Conservation (phyloP, 2,888 invertebrate genomes). For the Epirrita christyi region DNA sequence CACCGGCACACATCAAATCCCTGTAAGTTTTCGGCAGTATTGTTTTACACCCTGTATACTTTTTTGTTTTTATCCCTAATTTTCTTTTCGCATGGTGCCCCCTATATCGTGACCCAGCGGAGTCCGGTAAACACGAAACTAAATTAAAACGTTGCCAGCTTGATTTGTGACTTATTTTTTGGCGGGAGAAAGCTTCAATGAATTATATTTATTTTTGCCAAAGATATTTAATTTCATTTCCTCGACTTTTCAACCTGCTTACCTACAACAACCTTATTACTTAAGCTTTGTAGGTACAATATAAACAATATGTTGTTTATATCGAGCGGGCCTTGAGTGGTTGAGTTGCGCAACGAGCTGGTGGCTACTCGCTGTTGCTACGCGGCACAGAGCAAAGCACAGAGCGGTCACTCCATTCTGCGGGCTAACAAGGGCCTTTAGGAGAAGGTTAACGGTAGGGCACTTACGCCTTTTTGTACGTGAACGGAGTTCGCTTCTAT, state of each 20-base stretch:
- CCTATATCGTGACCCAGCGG: slow-evolving; percentile 24
- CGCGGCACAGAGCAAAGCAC: slow-evolving; percentile 49
- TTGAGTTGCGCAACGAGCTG: slow-evolving; percentile 64
- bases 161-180: slow-evolving; percentile 36
- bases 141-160: slow-evolving; percentile 36
- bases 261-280: no score
- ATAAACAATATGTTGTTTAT: slow-evolving; percentile 61
- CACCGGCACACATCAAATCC: no score
- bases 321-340: slow-evolving; percentile 61
- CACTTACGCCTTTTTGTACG: no score
- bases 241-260: background rate
- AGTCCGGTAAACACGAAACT: slow-evolving; percentile 33
- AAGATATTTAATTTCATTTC: no score
- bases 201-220: slow-evolving; percentile 8
- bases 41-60: no score
- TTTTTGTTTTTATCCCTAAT: background rate
- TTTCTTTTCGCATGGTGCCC: background rate
- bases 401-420: slow-evolving; percentile 40
- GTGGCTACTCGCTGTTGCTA: slow-evolving; percentile 62
- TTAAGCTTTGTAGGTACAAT: no score
- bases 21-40: no score
- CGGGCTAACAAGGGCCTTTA: no score
- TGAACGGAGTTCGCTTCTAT: no score
- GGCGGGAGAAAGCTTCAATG: slow-evolving; percentile 25
- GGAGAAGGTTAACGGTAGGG: no score